These are phyloP conservation scores for Nemurella pictetii DNA, from an alignment of 2,888 invertebrate species.

Conservation along the genomic window DNA sequence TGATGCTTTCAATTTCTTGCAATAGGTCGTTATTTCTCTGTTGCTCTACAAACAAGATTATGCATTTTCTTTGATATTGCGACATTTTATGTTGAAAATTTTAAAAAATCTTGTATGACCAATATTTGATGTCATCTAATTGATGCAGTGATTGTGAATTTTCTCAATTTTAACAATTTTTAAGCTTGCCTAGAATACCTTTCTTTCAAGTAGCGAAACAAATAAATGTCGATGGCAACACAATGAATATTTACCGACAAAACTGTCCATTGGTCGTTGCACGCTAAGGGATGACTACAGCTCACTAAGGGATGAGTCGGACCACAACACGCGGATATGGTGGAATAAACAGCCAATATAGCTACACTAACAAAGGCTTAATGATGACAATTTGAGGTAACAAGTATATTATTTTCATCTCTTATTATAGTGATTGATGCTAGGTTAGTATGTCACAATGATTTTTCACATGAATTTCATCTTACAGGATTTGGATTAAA, in stretches of 20 bases:
- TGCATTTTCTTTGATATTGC: neutral
- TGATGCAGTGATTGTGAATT: no score
- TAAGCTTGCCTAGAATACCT: no score
- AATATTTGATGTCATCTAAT: no score
- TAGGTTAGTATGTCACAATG: slow-evolving; percentile 29
- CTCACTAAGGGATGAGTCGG: neutral
- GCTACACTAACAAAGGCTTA: neutral
- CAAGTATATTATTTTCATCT: slow-evolving; percentile 19
- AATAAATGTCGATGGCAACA: no score
- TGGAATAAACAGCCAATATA: neutral
- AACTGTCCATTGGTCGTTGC: no score
- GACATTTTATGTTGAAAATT: neutral
- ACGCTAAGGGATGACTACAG: no score
- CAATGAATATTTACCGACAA: no score
- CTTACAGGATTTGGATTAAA: slow-evolving; percentile 30
- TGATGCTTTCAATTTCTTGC: neutral
- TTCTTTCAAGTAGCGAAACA: no score
- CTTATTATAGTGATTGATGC: slow-evolving; percentile 29
- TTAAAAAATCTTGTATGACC: neutral
- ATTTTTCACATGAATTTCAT: slow-evolving; percentile 29
- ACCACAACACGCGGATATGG: no score
- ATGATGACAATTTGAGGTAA: slow-evolving; percentile 21
- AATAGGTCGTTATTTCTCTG: neutral
- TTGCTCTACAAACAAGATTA: neutral
- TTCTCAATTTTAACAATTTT: no score